These are phyloP conservation scores for Semicossyphus pulcher DNA, from an alignment of 2,113 vertebrate genomes.

Conservation along the genomic window DNA sequence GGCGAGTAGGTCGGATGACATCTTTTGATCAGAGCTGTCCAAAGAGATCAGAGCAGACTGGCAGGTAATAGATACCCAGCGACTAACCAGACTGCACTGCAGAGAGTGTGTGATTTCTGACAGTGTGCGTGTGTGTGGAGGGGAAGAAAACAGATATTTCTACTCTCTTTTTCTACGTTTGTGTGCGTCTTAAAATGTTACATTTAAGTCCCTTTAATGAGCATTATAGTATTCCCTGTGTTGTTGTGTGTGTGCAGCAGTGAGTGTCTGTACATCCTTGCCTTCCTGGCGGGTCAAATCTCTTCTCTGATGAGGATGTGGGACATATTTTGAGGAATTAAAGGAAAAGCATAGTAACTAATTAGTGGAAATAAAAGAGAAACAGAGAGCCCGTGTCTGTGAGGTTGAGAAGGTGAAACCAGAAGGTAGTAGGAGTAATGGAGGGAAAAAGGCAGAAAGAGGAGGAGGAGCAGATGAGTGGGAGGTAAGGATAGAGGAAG, in stretches of 20 bases:
- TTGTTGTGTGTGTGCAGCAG: conserved; percentile 5
- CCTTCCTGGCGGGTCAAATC: conserved; percentile 73
- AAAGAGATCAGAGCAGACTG: conserved; percentile 99
- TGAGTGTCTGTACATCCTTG: conserved; percentile 39
- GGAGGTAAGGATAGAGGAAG: conserved; percentile 29
- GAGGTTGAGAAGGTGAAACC: background rate
- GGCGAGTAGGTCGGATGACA: conserved; percentile 97
- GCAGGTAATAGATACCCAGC: conserved; percentile 98
- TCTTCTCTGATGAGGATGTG: conserved; percentile 62
- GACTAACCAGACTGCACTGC: conserved; percentile 87
- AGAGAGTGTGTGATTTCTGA: conserved; percentile 72
- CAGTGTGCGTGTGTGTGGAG: conserved; percentile 73
- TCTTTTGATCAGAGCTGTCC: conserved; percentile 99
- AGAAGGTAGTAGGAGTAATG: background rate
- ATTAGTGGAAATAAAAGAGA: background rate
- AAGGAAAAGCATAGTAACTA: background rate
- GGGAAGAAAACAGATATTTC: conserved; percentile 64
- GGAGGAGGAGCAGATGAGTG: conserved; percentile 12
- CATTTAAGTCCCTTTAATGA: background rate
- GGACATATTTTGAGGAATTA: conserved; percentile 23
- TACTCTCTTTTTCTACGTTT: background rate
- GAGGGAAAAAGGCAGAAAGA: background rate
- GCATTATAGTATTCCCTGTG: conserved; percentile 7
- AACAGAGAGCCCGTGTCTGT: background rate
- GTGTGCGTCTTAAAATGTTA: background rate